A percentile compares a stretch with the other conserved stretches of the same genome.
Conservation (phyloP, 2,888 invertebrate genomes). For the Apodemia hepburni region DNA sequence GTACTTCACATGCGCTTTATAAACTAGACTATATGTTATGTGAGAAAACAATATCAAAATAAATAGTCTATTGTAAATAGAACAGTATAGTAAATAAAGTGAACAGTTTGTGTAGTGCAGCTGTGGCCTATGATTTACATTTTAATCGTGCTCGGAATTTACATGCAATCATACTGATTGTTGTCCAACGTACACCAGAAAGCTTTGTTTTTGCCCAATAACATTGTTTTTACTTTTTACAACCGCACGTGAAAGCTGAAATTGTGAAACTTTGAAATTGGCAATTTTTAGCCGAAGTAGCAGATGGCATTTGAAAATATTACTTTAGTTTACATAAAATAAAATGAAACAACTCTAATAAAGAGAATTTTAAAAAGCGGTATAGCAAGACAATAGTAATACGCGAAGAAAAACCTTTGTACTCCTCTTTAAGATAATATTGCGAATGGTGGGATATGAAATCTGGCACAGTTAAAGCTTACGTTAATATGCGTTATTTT, state of each 20-base stretch:
- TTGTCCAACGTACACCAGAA: constrained; percentile 8
- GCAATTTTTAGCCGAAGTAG: constrained; percentile 12
- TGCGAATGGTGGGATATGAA: no score
- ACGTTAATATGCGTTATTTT: no score
- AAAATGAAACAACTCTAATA: neutral
- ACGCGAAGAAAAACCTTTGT: no score
- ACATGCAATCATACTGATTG: constrained; percentile 13
- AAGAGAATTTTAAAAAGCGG: neutral
- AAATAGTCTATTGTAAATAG: neutral
- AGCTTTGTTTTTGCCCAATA: constrained; percentile 5
- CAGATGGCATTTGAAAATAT: constrained; percentile 16
- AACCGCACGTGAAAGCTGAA: constrained; percentile 12
- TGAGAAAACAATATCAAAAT: neutral
- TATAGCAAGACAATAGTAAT: no score
- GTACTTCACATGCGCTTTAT: no score
- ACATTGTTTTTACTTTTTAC: constrained; percentile 12
- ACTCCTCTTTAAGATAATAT: no score
- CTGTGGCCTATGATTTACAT: constrained; percentile 15
- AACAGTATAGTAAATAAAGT: neutral
- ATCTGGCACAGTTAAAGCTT: no score
- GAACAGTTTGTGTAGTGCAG: constrained; percentile 1
- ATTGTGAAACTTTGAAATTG: constrained; percentile 15
- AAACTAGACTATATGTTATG: no score
- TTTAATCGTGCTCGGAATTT: constrained; percentile 14
- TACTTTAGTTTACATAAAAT: constrained; percentile 13